These are phyloP conservation scores for Passer domesticus DNA, from an alignment of 2,113 vertebrate genomes.

Conservation along the genomic window DNA sequence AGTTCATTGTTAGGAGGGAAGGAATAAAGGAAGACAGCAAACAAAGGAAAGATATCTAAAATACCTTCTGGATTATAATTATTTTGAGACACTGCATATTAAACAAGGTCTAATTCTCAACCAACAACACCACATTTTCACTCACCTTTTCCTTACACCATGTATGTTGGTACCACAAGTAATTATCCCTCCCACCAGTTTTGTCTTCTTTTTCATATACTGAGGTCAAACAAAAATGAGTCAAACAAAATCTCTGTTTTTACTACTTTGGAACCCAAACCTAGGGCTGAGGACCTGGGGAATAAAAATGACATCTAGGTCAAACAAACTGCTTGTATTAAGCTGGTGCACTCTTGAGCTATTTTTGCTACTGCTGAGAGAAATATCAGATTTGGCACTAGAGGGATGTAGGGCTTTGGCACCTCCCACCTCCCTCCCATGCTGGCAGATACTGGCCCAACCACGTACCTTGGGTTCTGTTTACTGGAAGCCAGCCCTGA, in stretches of 20 bases:
- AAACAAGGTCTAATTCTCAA: background rate
- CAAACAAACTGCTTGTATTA: background rate
- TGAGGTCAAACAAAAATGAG: background rate
- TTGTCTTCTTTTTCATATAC: background rate
- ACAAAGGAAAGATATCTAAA: background rate
- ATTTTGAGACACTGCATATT: background rate
- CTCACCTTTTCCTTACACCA: background rate
- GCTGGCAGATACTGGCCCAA: background rate
- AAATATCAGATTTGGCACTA: background rate
- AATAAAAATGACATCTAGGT: background rate
- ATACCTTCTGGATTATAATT: background rate
- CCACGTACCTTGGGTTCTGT: background rate
- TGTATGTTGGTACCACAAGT: background rate
- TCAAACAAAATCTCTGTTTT: background rate
- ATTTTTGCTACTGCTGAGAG: background rate
- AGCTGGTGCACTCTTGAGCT: background rate
- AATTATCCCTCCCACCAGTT: background rate
- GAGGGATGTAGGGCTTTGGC: background rate
- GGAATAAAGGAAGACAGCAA: background rate
- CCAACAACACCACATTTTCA: background rate
- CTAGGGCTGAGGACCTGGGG: background rate
- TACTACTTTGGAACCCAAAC: background rate
- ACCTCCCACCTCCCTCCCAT: background rate
- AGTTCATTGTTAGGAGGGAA: background rate
- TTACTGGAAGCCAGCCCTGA: background rate